These are phyloP conservation scores for Euwallacea similis DNA, from an alignment of 1,140 invertebrate species.

Conservation along the genomic window DNA sequence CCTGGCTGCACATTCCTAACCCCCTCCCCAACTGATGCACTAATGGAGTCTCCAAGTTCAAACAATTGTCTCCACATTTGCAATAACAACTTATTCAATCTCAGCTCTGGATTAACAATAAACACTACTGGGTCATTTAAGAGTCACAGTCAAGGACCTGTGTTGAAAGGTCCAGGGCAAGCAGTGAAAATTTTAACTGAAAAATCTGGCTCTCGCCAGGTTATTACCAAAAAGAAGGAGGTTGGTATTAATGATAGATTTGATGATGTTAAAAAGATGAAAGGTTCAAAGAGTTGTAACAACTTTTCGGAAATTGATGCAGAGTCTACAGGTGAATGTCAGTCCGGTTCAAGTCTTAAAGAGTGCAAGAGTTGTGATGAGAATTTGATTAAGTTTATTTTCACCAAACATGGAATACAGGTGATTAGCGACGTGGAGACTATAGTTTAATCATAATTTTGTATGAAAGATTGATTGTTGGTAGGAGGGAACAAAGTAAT, in stretches of 20 bases:
- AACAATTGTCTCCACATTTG: slow-evolving; percentile 56
- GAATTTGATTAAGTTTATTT: slow-evolving; percentile 69
- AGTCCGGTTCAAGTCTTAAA: slow-evolving; percentile 49
- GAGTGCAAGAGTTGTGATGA: slow-evolving; percentile 61
- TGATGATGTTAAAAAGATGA: slow-evolving; percentile 21
- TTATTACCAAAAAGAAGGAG: slow-evolving; percentile 50
- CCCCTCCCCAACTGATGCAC: slow-evolving; percentile 60
- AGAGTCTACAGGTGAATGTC: slow-evolving; percentile 40
- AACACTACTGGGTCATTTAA: slow-evolving; percentile 49
- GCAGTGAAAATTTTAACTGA: slow-evolving; percentile 58
- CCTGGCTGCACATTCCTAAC: slow-evolving; percentile 51
- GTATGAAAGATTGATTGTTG: no score
- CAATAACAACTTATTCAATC: slow-evolving; percentile 54
- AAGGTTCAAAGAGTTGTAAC: slow-evolving; percentile 49
- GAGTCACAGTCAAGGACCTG: slow-evolving; percentile 49
- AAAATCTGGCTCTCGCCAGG: no score
- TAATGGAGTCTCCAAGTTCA: slow-evolving; percentile 59
- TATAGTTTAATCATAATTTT: slow-evolving; percentile 55
- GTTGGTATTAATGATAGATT: slow-evolving; percentile 43
- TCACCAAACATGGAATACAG: slow-evolving; percentile 73
- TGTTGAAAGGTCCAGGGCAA: slow-evolving; percentile 56
- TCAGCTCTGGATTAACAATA: slow-evolving; percentile 42
- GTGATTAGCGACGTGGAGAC: slow-evolving; percentile 75
- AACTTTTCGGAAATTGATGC: slow-evolving; percentile 49
- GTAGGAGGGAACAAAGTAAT: no score